Conservation (phyloP, 2,797 vertebrate species). For the Chanos chanos region DNA sequence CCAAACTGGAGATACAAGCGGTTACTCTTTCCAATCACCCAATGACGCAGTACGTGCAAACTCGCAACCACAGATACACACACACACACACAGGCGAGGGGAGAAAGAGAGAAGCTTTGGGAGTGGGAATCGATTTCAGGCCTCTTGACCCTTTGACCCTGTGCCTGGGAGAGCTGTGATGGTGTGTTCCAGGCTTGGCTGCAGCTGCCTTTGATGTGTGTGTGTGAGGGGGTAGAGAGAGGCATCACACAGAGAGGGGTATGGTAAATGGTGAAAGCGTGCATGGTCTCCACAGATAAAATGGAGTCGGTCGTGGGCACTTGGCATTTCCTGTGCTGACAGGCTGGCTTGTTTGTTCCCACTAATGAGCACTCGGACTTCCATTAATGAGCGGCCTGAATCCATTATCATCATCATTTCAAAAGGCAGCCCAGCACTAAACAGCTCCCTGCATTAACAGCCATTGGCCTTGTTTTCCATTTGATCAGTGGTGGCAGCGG, state of each 20-base stretch:
- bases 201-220: constrained; percentile 65
- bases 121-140: constrained; percentile 61
- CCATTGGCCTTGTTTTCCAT: constrained; percentile 95
- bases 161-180: constrained; percentile 17
- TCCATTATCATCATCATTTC: constrained; percentile 99
- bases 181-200: constrained; percentile 1
- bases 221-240: constrained; percentile 60
- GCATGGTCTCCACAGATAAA: constrained; percentile 87
- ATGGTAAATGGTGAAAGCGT: constrained; percentile 64
- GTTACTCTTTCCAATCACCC: no score
- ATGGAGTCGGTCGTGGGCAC: constrained; percentile 88
- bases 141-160: constrained; percentile 69
- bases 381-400: constrained; percentile 99
- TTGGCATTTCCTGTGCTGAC: constrained; percentile 98
- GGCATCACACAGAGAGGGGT: constrained; percentile 56
- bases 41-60: not conserved
- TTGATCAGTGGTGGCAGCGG: constrained; percentile 95
- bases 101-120: constrained; percentile 28
- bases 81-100: constrained; percentile 21
- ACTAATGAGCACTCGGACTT: constrained; percentile 99
- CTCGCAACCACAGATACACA: constrained; percentile 19
- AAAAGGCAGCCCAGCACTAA: constrained; percentile 93
- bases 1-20: no score
- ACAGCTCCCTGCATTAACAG: constrained; percentile 95
- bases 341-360: constrained; percentile 97